phyloP scores from a whole-genome alignment of 2,888 invertebrate genomes.

The Dexiosoma caninum region DNA sequence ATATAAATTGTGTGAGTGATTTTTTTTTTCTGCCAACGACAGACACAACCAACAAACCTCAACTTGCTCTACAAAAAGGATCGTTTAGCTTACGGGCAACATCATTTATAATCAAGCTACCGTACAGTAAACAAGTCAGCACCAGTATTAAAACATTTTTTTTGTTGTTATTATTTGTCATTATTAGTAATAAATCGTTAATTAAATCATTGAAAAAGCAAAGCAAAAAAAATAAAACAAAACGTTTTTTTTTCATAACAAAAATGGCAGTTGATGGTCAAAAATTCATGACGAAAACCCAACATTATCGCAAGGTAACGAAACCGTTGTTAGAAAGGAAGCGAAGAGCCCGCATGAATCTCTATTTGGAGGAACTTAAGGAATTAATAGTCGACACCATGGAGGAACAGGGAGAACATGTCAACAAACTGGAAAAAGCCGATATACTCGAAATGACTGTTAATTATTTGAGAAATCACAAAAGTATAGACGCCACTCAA shows the following conservation, averaged over 20 bases:
- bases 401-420: slow-evolving; percentile 92
- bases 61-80: slow-evolving; percentile 74
- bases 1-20: slow-evolving; percentile 43
- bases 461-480: slow-evolving; percentile 78
- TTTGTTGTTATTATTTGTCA: background rate
- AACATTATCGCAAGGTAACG: slow-evolving; percentile 95
- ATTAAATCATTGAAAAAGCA: background rate
- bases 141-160: background rate
- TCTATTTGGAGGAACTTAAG: slow-evolving; percentile 92
- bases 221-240: too few species aligned
- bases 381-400: slow-evolving; percentile 89
- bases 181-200: background rate
- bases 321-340: slow-evolving; percentile 94
- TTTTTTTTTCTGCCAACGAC: slow-evolving; percentile 35
- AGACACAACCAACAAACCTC: slow-evolving; percentile 11
- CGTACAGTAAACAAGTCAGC: slow-evolving; percentile 69
- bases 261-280: slow-evolving; percentile 76
- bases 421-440: slow-evolving; percentile 92
- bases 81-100: slow-evolving; percentile 74
- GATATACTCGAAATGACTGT: slow-evolving; percentile 93
- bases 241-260: too few species aligned
- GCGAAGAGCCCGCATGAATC: slow-evolving; percentile 92
- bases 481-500: slow-evolving; percentile 63
- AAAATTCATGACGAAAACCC: slow-evolving; percentile 87
- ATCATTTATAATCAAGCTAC: slow-evolving; percentile 76